Conservation (phyloP, 2,888 invertebrate genomes). For the Actias luna region DNA sequence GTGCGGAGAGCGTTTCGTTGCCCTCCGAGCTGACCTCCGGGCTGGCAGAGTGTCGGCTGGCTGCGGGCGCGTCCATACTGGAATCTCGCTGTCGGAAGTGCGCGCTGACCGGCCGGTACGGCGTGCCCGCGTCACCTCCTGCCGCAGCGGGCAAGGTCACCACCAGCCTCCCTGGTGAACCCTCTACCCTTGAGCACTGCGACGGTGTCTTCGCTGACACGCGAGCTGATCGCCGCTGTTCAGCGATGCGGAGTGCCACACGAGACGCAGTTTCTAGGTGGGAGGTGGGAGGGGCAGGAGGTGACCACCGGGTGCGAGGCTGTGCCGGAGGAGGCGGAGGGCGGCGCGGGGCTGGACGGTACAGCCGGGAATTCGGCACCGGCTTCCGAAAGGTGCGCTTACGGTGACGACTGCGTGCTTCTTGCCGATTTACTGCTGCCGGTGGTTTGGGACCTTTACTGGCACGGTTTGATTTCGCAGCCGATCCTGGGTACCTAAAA, state of each 20-base stretch:
- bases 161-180: conserved; percentile 30
- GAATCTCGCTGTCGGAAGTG: conserved; percentile 29
- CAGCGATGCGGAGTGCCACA: conserved; percentile 37
- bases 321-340: conserved; percentile 23
- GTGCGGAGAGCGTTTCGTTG: conserved; percentile 87
- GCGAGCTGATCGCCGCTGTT: conserved; percentile 28
- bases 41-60: conserved; percentile 64
- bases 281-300: conserved; percentile 21
- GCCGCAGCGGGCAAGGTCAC: conserved; percentile 33
- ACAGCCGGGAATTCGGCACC: conserved; percentile 63
- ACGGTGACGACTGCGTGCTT: conserved; percentile 32
- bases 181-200: conserved; percentile 16
- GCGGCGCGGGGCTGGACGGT: conserved; percentile 34
- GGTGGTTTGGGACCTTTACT: conserved; percentile 16
- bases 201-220: conserved; percentile 28
- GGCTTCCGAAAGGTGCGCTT: conserved; percentile 42
- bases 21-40: conserved; percentile 87
- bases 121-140: conserved; percentile 24
- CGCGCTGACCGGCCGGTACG: conserved; percentile 32
- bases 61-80: conserved; percentile 25
- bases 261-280: conserved; percentile 24
- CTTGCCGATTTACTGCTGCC: conserved; percentile 22
- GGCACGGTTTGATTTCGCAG: conserved; percentile 19
- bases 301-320: conserved; percentile 22
- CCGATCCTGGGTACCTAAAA: conserved; percentile 51